A percentile compares a stretch with the other conserved stretches of the same genome.
Evolutionary conservation across 2,888 invertebrate species (phyloP).

Genomic region (Branchellion lobata): DNA sequence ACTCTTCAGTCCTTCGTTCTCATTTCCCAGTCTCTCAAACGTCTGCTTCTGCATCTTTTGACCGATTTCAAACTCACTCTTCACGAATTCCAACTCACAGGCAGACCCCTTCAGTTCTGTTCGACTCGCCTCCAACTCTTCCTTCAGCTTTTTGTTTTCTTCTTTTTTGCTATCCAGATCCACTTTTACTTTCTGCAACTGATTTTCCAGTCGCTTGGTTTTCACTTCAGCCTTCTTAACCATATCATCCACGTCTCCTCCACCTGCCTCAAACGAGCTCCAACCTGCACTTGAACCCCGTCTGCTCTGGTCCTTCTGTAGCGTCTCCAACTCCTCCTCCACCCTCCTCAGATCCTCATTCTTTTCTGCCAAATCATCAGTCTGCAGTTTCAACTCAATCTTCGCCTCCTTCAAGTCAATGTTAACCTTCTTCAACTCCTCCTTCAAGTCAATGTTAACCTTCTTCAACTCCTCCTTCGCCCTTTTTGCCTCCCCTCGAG

Average conservation of each 20-base stretch:
- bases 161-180: slow-evolving; percentile 26
- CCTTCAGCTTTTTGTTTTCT: slow-evolving; percentile 27
- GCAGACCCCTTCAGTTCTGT: slow-evolving; percentile 32
- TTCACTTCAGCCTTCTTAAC: slow-evolving; percentile 12
- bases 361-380: slow-evolving; percentile 40
- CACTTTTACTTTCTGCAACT: slow-evolving; percentile 30
- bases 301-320: slow-evolving; percentile 1
- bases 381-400: slow-evolving; percentile 14
- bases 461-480: slow-evolving; percentile 20
- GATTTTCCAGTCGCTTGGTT: not conserved
- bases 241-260: not conserved
- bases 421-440: slow-evolving; percentile 41
- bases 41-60: slow-evolving; percentile 32
- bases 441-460: too few species aligned
- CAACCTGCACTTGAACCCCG: not conserved
- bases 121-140: slow-evolving; percentile 28
- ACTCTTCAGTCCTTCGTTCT: slow-evolving; percentile 36
- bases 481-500: slow-evolving; percentile 23
- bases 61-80: slow-evolving; percentile 38
- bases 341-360: slow-evolving; percentile 41
- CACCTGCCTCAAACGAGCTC: not conserved
- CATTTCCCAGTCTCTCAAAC: slow-evolving; percentile 30
- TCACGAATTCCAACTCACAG: slow-evolving; percentile 36
- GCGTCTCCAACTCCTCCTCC: slow-evolving; percentile 35
- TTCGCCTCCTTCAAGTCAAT: slow-evolving; percentile 30